Conservation (phyloP, 2,797 vertebrate species). For the Cynodonichthys magdalenae region DNA sequence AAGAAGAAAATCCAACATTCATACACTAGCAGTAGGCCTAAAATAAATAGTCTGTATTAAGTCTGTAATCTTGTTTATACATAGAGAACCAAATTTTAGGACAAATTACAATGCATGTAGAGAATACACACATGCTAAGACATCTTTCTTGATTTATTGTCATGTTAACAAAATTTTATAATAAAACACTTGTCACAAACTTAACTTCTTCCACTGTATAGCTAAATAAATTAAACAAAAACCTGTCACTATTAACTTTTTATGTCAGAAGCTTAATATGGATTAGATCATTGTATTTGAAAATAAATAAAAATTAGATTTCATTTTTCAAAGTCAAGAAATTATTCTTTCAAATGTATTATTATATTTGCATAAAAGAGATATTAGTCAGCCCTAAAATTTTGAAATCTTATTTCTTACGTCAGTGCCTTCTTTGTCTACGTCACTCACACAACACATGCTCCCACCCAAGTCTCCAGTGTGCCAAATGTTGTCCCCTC, state of each 20-base stretch:
- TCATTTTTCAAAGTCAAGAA: no score
- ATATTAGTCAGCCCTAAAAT: neutral
- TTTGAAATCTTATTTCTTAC: neutral
- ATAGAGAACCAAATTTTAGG: neutral
- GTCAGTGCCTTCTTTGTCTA: neutral
- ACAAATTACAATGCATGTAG: no score
- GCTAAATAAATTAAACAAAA: neutral
- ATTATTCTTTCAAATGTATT: no score
- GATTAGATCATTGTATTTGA: no score
- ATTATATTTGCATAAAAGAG: no score
- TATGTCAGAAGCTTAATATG: neutral
- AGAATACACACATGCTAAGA: no score
- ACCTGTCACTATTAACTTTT: neutral
- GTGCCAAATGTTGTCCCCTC: slow-evolving; percentile 40
- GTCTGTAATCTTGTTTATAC: neutral
- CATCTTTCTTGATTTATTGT: no score
- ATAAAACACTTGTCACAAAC: neutral
- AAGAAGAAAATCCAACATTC: no score
- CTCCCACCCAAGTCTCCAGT: neutral
- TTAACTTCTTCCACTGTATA: neutral
- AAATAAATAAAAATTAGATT: no score
- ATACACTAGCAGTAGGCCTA: no score
- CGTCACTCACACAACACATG: slow-evolving; percentile 13
- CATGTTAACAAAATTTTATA: no score
- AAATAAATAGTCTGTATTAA: neutral